phyloP scores from a whole-genome alignment of 2,113 vertebrate species.

The Manacus vitellinus region DNA sequence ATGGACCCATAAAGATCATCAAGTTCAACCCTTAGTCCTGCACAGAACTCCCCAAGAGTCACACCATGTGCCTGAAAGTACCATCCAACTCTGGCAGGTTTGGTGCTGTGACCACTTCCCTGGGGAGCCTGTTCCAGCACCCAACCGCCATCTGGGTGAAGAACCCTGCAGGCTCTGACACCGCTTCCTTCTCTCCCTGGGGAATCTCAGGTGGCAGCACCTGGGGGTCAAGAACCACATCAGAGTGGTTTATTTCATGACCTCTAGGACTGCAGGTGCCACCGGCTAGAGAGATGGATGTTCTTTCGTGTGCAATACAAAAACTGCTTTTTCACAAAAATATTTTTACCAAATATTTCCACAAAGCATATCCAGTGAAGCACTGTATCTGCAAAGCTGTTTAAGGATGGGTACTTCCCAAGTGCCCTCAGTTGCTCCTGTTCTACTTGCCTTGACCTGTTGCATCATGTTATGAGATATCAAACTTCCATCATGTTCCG shows the following conservation, averaged over 20 bases:
- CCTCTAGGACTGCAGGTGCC: not conserved
- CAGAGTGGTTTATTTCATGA: not conserved
- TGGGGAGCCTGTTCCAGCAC: not conserved
- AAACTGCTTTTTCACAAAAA: not conserved
- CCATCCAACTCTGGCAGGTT: not conserved
- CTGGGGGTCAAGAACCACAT: not conserved
- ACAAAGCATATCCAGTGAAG: not conserved
- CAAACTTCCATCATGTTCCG: conserved; percentile 56
- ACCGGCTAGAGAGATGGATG: not conserved
- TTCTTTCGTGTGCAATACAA: not conserved
- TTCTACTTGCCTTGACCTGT: conserved; percentile 54
- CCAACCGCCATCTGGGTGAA: not conserved
- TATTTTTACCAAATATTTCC: not conserved
- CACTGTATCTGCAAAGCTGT: not conserved
- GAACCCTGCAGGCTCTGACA: not conserved
- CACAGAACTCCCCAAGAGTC: not conserved
- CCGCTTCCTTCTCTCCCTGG: not conserved
- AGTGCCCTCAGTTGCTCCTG: conserved; percentile 46
- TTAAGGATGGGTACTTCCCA: not conserved
- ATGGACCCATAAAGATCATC: not conserved
- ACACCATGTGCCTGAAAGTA: not conserved
- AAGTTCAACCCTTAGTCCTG: not conserved
- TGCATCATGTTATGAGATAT: not conserved
- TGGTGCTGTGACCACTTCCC: not conserved
- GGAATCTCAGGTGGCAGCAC: not conserved